phyloP scores from a whole-genome alignment of 2,797 vertebrate genomes.

The Anableps anableps region DNA sequence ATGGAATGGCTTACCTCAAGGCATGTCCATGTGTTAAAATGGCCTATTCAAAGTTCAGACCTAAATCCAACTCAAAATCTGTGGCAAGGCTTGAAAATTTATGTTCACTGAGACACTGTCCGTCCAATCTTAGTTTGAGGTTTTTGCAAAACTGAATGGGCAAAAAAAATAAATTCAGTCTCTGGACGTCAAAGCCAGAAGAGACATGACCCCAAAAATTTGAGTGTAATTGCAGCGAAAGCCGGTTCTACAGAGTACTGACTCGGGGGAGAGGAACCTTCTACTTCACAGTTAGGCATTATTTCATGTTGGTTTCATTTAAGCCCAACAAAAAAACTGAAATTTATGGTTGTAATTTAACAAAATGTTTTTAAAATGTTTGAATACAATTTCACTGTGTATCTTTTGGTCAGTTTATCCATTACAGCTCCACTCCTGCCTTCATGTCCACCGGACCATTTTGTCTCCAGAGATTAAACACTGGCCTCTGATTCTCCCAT shows the following conservation, averaged over 20 bases:
- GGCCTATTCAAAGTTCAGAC: neutral
- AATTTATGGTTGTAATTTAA: neutral
- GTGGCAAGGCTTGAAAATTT: neutral
- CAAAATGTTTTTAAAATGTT: neutral
- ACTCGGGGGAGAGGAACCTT: neutral
- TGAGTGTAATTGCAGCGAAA: neutral
- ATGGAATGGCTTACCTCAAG: neutral
- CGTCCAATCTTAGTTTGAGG: neutral
- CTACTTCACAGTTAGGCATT: neutral
- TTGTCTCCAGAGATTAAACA: slow-evolving; percentile 44
- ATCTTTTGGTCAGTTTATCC: slow-evolving; percentile 18
- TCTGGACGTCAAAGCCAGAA: neutral
- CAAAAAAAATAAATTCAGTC: too few species aligned
- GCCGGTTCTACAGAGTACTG: neutral
- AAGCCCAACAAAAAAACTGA: neutral
- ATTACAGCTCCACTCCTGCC: neutral
- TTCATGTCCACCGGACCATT: slow-evolving; percentile 19
- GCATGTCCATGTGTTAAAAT: neutral
- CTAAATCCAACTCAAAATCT: neutral
- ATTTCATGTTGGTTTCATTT: neutral
- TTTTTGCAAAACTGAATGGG: neutral
- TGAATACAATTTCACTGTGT: neutral
- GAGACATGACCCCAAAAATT: neutral
- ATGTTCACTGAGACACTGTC: neutral
- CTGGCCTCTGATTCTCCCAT: slow-evolving; percentile 34